phyloP scores from a whole-genome alignment of 2,113 vertebrate genomes.

The Romanogobio albipinnatus region DNA sequence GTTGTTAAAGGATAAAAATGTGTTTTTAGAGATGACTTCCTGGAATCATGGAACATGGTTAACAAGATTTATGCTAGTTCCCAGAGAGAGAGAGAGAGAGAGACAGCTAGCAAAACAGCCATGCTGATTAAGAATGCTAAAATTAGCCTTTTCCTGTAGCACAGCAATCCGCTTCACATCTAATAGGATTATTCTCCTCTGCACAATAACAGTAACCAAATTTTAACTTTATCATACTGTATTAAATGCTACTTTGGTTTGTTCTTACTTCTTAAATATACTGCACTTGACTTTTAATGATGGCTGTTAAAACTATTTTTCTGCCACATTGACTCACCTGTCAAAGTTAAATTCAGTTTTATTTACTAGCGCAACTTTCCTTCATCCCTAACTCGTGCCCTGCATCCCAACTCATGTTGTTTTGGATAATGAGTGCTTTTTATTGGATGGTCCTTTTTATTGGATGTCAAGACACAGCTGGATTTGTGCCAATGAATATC shows the following conservation, averaged over 20 bases:
- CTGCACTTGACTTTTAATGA: background rate
- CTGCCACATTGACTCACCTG: background rate
- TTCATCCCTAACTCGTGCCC: background rate
- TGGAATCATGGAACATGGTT: slow-evolving; percentile 19
- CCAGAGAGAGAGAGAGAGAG: slow-evolving; percentile 24
- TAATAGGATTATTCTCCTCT: slow-evolving; percentile 25
- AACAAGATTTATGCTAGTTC: slow-evolving; percentile 15
- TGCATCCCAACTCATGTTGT: background rate
- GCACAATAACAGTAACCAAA: slow-evolving; percentile 24
- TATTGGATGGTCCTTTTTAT: slow-evolving; percentile 16
- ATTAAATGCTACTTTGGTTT: background rate
- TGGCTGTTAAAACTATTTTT: background rate
- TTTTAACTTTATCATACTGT: background rate
- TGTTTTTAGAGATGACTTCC: slow-evolving; percentile 12
- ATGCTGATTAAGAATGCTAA: slow-evolving; percentile 32
- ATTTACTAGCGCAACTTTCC: background rate
- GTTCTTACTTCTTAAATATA: background rate
- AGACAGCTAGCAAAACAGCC: slow-evolving; percentile 2
- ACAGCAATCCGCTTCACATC: background rate
- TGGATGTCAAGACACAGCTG: background rate
- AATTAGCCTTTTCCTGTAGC: background rate
- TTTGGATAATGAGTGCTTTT: slow-evolving; percentile 27
- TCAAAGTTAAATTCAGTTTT: background rate
- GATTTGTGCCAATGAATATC: background rate
- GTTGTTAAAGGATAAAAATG: background rate